These are phyloP conservation scores for Hexactinellida sp. DNA, from an alignment of 37 sponge, comb jelly and placozoan species.

Conservation along the genomic window DNA sequence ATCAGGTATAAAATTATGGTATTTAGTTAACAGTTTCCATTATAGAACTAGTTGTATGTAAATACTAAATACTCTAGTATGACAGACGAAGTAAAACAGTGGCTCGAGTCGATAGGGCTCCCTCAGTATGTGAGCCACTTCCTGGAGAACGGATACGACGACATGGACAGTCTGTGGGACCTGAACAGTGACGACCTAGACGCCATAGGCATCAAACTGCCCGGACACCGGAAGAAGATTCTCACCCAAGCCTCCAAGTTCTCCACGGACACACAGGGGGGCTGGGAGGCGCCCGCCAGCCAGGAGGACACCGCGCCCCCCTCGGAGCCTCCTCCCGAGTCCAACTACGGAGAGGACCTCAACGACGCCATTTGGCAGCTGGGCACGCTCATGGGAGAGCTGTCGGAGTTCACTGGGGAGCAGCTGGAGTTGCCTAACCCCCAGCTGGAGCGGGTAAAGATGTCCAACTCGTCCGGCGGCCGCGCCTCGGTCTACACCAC, in stretches of 20 bases:
- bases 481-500: neutral
- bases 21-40: no score
- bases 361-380: slow-evolving; percentile 16
- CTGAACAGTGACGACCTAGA: slow-evolving; percentile 28
- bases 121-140: slow-evolving; percentile 26
- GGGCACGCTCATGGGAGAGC: neutral
- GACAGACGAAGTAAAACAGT: slow-evolving; percentile 26
- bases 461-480: neutral
- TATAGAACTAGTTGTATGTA: no score
- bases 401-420: neutral
- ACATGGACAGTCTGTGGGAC: slow-evolving; percentile 20
- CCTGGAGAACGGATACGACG: slow-evolving; percentile 35
- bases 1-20: no score
- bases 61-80: no score
- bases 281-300: neutral
- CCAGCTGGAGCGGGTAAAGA: neutral
- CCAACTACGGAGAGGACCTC: slow-evolving; percentile 6
- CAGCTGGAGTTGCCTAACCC: no score
- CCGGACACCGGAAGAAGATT: slow-evolving; percentile 23
- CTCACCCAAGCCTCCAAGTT: neutral
- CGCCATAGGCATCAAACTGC: slow-evolving; percentile 27
- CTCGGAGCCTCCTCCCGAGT: neutral
- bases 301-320: neutral
- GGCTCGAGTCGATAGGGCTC: slow-evolving; percentile 26
- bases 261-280: neutral